Evolutionary conservation across 2,888 invertebrate genomes (phyloP), one percentile per base, ranked within the genome.

Genomic region (Cabera pusaria): DNA sequence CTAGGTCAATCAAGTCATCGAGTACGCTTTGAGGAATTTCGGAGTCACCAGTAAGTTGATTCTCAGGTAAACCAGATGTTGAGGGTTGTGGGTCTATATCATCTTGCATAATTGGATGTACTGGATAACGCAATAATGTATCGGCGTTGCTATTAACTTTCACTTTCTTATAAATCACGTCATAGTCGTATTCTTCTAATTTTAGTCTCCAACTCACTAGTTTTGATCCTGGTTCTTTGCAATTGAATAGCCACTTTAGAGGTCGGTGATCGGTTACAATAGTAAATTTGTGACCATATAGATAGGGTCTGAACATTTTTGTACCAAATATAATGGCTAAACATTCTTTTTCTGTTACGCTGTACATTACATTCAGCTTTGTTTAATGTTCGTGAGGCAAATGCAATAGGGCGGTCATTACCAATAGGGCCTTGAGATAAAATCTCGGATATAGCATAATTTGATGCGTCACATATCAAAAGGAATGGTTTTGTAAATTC

Each of bases 381-480:
- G n/a, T 44, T 47, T 8, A 43, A 10, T 0, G 42, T 51, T 0
- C 47, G 29, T 1, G 44, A 51, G 0, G 51, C 51, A 11, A 29
- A 43, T 3, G 34, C 26, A 2, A 47, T 33, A n/a, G 47, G 50
- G 6, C 22, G 36, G 6, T 50, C 50, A 0, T 39, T 28, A 1
- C 38, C 38, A 6, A 41, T 4, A 1, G 17, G 6, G 1, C 45
- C 45, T 38, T 49, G 49, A 0, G 40, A 45, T 9, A 49, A 14
- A 1, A 45, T 25, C 1, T 45, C 45, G 0, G 32, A 31, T 10
- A 49, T 33, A 0, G 45, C 40, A 6, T 41, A 27, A 14, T 43
- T 44, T 0, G 45, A 45, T 0, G 49, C 44, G 10, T 49, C 49
- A 5, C 39, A 37, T 0, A 40, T 45, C 2, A 49, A 19, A 1